Percentiles rank a stretch among this genome's conserved stretches.
Evolutionary conservation across 2,797 vertebrate species (phyloP).

Genomic region (Lepus townsendii): DNA sequence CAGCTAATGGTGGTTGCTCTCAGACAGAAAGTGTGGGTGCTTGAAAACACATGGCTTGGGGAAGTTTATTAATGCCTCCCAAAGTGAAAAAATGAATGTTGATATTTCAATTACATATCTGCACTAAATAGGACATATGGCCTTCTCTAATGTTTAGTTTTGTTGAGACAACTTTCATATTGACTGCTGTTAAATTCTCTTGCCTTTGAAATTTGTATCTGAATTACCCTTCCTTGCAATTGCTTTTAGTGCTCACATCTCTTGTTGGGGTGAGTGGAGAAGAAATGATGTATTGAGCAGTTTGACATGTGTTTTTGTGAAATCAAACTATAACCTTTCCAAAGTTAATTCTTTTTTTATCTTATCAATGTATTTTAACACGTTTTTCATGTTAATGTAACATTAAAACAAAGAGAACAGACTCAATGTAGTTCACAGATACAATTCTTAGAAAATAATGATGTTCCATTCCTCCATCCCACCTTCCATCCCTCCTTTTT

Average conservation of each 20-base stretch:
- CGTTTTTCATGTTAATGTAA: too few relatives aligned
- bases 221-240: background rate
- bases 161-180: background rate
- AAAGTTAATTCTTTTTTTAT: background rate
- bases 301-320: background rate
- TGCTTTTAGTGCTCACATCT: background rate
- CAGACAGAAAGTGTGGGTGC: background rate
- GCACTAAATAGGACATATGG: background rate
- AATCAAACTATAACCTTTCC: background rate
- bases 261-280: background rate
- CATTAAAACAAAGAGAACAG: too few relatives aligned
- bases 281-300: background rate
- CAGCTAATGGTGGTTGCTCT: background rate
- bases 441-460: too few relatives aligned
- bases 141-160: background rate
- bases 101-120: background rate
- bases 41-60: background rate
- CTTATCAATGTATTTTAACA: background rate
- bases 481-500: too few relatives aligned
- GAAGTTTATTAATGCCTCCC: background rate
- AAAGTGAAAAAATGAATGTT: background rate
- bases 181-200: slow-evolving; percentile 22
- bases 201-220: slow-evolving; percentile 25
- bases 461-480: too few relatives aligned
- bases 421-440: too few relatives aligned